phyloP scores from a whole-genome alignment of 1,140 invertebrate genomes.

The Neelides sp. region DNA sequence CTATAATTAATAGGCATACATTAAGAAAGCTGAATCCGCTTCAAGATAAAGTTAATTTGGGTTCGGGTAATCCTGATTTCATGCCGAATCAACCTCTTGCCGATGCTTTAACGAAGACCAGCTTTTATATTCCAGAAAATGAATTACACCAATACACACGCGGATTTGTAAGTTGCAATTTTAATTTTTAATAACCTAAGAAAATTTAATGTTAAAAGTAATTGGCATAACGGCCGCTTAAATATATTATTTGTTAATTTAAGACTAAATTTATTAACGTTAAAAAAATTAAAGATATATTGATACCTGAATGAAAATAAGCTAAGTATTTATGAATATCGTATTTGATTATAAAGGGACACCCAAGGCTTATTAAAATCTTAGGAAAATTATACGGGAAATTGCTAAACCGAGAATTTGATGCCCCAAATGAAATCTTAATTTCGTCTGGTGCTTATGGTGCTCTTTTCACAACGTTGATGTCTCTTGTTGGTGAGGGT shows the following conservation, averaged over 20 bases:
- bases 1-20: no score
- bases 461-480: conserved; percentile 4
- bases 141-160: conserved; percentile 2
- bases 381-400: background rate
- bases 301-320: no score
- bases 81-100: background rate
- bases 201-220: no score
- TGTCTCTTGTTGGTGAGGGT: conserved; percentile 1
- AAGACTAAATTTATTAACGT: no score
- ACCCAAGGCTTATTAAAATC: conserved; percentile 2
- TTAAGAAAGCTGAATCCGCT: no score
- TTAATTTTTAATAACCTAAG: no score
- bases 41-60: conserved; percentile 3
- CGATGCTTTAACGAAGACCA: background rate
- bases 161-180: conserved; percentile 3
- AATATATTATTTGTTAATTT: no score
- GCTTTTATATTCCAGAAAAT: background rate
- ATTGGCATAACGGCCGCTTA: no score
- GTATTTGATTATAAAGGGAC: background rate
- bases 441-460: conserved; percentile 2
- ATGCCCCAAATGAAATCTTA: conserved; percentile 1
- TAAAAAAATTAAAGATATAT: no score
- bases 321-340: no score
- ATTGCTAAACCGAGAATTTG: background rate
- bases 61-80: conserved; percentile 3